A percentile compares a stretch with the other conserved stretches of the same genome.
Evolutionary conservation across 2,113 vertebrate species (phyloP).

Genomic region (Oreocharis arfaki): DNA sequence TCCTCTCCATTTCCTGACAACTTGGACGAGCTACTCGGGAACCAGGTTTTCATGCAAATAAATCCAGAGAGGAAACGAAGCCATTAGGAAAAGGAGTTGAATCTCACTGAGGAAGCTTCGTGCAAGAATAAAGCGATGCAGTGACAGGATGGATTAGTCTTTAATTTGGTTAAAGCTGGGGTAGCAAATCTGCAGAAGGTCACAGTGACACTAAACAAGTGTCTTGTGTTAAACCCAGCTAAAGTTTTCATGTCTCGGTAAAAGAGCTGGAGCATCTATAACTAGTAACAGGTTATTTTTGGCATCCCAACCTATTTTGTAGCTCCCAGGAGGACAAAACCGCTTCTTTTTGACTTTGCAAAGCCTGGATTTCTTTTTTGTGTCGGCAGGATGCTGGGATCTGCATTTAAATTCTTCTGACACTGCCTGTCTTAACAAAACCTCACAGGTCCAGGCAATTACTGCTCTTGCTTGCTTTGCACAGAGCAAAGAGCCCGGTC

Average conservation of each 20-base stretch:
- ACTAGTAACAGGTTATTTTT: constrained; percentile 64
- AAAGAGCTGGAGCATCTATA: constrained; percentile 49
- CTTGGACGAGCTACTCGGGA: neutral
- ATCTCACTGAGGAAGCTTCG: neutral
- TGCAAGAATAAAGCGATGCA: neutral
- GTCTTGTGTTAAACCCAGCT: constrained; percentile 3
- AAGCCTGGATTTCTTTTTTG: constrained; percentile 45
- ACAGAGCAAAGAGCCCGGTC: neutral
- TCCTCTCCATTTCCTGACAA: neutral
- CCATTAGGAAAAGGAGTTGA: neutral
- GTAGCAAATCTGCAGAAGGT: constrained; percentile 28
- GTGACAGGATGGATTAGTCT: neutral
- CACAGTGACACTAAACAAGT: constrained; percentile 41
- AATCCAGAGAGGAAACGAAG: fast-evolving
- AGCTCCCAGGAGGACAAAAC: constrained; percentile 47
- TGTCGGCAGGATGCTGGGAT: neutral
- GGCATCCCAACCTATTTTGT: constrained; percentile 63
- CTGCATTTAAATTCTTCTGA: constrained; percentile 31
- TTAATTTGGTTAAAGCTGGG: neutral
- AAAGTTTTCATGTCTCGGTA: neutral
- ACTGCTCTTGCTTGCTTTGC: neutral
- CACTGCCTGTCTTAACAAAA: neutral
- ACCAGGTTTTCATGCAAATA: neutral
- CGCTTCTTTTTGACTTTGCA: constrained; percentile 54
- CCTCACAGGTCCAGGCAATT: neutral